Evolutionary conservation across 2,113 vertebrate genomes (phyloP), one percentile per base, ranked within the genome.

Genomic region (Nannospalax galili): DNA sequence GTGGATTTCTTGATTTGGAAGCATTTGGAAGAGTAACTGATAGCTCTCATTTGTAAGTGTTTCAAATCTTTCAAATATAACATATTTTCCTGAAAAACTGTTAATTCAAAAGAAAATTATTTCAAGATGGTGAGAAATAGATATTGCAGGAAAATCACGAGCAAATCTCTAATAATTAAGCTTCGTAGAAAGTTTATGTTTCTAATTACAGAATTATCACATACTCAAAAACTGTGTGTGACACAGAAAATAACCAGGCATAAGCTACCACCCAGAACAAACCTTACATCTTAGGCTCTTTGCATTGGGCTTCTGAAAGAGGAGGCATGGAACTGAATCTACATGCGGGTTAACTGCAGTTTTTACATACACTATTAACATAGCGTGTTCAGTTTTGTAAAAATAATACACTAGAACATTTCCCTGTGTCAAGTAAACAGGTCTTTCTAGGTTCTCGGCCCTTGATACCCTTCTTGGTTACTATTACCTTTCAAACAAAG

Each of bases 401-500:
- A 3, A 40, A 24, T 62, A 88, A 90, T 5, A 56, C 77, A 37
- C 56, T 0, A 35, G 37, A n/a, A 15, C 28, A n/a, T 32, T n/a
- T 82, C 30, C 42, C 32, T 24, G 19, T 14, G 8, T 88, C 60
- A 69, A 3, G 67, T 69, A 85, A 28, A 11, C 22, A 17, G 62
- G 8, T 60, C 60, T 74, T 60, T 60, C 42, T 10, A 22, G 1
- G 14, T 48, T 35, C 3, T 48, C 1, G 19, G 70, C 5, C 35
- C 3, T 78, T 40, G 93, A 6, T 79, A 8, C 8, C 78, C 95
- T n/a, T 42, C 92, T 26, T 32, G n/a, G 4, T 52, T 16, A 92
- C 60, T 4, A 73, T 97, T 98, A 99, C 98, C 98, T 98, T 97
- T 99, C 98, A 94, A 88, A 96, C 84, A 99, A 95, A 84, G 90